Conservation (phyloP, 2,113 vertebrate genomes). For the Ia io region DNA sequence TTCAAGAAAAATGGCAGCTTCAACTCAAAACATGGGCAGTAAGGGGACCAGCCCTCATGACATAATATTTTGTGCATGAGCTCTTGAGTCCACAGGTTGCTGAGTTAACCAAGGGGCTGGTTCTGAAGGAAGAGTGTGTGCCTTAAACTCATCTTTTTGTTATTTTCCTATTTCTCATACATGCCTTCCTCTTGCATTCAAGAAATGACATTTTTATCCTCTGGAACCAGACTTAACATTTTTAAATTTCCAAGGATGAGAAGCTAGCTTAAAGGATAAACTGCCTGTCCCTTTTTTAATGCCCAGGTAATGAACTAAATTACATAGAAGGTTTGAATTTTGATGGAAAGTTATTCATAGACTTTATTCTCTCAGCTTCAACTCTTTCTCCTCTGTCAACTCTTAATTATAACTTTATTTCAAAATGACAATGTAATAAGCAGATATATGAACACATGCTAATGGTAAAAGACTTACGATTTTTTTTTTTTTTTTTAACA, state of each 20-base stretch:
- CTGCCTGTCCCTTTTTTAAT: conserved; percentile 53
- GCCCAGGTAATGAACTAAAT: conserved; percentile 66
- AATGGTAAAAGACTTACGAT: neutral
- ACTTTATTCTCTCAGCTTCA: neutral
- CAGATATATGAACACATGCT: conserved; percentile 17
- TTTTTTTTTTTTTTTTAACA: neutral
- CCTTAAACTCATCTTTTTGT: conserved; percentile 39
- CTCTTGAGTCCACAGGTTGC: neutral
- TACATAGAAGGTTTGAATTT: conserved; percentile 35
- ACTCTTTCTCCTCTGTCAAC: conserved; percentile 29
- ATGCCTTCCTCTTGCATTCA: conserved; percentile 38
- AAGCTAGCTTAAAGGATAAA: conserved; percentile 58
- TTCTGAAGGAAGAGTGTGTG: neutral
- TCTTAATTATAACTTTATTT: conserved; percentile 60
- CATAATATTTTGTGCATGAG: neutral
- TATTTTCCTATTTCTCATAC: conserved; percentile 46
- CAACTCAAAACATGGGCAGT: neutral
- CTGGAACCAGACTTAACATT: conserved; percentile 48
- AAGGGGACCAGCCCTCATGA: rapidly evolving
- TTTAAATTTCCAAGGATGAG: conserved; percentile 73
- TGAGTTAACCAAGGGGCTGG: neutral
- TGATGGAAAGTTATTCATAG: conserved; percentile 29
- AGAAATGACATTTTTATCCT: conserved; percentile 49
- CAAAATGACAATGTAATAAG: conserved; percentile 52
- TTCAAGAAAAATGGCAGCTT: neutral